Evolutionary conservation across 1,140 invertebrate species (phyloP).

Genomic region (Delia radicum): DNA sequence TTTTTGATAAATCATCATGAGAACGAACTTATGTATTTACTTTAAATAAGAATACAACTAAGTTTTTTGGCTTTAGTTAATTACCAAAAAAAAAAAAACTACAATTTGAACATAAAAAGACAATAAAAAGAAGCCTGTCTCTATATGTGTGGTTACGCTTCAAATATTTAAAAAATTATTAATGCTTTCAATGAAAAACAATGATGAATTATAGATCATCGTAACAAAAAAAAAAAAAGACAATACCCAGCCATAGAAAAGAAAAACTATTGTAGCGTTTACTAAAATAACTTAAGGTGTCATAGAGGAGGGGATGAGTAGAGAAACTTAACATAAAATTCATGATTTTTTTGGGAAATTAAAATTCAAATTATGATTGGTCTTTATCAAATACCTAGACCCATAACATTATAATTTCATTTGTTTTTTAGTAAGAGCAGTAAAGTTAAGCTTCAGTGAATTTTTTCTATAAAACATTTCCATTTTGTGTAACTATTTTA

Average conservation of each 20-base stretch:
- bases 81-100: background rate
- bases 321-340: background rate
- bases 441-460: background rate
- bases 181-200: constrained; percentile 1
- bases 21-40: background rate
- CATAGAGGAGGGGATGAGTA: background rate
- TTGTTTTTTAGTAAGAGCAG: background rate
- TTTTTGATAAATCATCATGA: background rate
- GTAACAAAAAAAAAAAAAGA: background rate
- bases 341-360: background rate
- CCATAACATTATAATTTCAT: background rate
- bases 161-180: constrained; percentile 16
- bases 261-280: background rate
- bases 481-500: background rate
- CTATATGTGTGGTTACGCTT: constrained; percentile 18
- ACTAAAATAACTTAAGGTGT: background rate
- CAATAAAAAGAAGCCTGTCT: too few species aligned
- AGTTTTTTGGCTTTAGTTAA: background rate
- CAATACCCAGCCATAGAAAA: background rate
- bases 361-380: constrained; percentile 13
- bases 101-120: background rate
- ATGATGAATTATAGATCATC: constrained; percentile 20
- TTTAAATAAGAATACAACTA: background rate
- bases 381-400: background rate
- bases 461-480: background rate